Evolutionary conservation across 1,140 invertebrate species (phyloP).

Genomic region (Pseudomyrmex pallidus): DNA sequence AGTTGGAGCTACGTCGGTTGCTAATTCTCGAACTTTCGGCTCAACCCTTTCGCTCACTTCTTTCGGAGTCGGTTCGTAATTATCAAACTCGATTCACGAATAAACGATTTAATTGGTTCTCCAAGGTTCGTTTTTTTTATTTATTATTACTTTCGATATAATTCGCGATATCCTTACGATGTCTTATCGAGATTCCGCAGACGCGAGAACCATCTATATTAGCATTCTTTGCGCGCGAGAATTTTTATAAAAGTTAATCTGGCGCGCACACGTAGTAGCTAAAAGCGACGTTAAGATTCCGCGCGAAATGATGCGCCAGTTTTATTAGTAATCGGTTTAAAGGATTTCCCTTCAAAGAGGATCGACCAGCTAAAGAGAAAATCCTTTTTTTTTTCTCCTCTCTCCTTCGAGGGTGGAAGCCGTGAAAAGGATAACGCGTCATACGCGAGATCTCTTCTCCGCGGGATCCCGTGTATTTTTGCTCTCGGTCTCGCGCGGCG

Average conservation of each 20-base stretch:
- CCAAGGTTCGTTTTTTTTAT: conserved; percentile 68
- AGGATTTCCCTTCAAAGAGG: conserved; percentile 24
- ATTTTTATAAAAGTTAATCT: too few relatives aligned
- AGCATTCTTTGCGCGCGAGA: too few relatives aligned
- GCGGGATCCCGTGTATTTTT: background rate
- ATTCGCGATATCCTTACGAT: too few relatives aligned
- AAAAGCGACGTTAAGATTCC: conserved; percentile 1
- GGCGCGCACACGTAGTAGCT: background rate
- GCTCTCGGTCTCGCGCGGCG: background rate
- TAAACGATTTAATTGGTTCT: conserved; percentile 75
- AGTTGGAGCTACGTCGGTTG: conserved; percentile 67
- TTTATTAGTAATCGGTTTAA: conserved; percentile 50
- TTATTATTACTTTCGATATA: too few relatives aligned
- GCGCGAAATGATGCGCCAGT: conserved; percentile 22
- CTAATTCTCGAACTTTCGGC: conserved; percentile 50
- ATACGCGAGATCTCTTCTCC: background rate
- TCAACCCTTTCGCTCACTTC: conserved; percentile 62
- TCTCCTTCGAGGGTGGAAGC: background rate
- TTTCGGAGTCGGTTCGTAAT: conserved; percentile 70
- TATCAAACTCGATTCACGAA: conserved; percentile 76
- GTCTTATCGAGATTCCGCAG: background rate
- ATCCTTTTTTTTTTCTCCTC: conserved; percentile 1
- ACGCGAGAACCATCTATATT: background rate
- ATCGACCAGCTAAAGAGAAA: conserved; percentile 14
- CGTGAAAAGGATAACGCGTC: conserved; percentile 39